Evolutionary conservation across 2,113 vertebrate species (phyloP).

Genomic region (Mixornis gularis): DNA sequence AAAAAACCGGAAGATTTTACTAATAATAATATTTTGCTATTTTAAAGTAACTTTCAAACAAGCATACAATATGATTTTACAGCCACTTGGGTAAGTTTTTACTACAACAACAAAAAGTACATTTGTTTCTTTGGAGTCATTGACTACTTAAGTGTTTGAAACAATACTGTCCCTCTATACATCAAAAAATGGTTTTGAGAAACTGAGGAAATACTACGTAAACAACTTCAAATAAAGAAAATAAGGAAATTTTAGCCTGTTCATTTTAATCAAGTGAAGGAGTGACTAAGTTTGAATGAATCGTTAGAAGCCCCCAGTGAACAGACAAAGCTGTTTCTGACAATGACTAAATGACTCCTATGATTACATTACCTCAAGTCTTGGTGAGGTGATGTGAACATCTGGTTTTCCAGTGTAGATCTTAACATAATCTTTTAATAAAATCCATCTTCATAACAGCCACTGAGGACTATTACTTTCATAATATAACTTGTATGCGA

Average conservation of each 20-base stretch:
- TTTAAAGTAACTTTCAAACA: neutral
- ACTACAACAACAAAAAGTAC: neutral
- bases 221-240: slow-evolving; percentile 7
- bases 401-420: neutral
- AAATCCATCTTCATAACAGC: slow-evolving; percentile 9
- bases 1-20: neutral
- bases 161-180: neutral
- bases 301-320: neutral
- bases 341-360: neutral
- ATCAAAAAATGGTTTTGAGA: neutral
- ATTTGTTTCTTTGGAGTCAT: neutral
- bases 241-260: neutral
- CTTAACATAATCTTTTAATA: neutral
- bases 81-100: neutral
- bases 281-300: neutral
- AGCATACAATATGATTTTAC: neutral
- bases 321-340: neutral
- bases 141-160: neutral
- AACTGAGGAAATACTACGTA: neutral
- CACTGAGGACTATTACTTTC: neutral
- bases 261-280: neutral
- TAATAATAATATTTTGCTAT: neutral
- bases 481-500: neutral
- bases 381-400: neutral
- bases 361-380: neutral